These are phyloP conservation scores for Aphidius colemani DNA, from an alignment of 2,888 invertebrate genomes.

Conservation along the genomic window DNA sequence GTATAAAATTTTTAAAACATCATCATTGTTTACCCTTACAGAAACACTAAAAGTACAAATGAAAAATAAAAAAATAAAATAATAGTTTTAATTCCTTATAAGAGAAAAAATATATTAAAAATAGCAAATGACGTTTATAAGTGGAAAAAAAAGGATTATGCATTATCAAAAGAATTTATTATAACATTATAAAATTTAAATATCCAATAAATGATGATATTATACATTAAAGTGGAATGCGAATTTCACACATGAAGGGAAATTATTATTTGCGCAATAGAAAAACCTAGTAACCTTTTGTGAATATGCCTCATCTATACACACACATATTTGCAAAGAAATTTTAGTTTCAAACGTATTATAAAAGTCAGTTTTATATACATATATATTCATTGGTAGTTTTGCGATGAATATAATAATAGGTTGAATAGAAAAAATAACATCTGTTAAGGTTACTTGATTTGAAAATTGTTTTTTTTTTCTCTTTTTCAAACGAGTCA, in stretches of 20 bases:
- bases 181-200: background rate
- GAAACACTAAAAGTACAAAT: background rate
- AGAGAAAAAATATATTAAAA: background rate
- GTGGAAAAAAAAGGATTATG: background rate
- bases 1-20: too few relatives aligned
- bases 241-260: conserved; percentile 7
- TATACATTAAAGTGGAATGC: conserved; percentile 2
- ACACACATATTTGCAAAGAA: too few relatives aligned
- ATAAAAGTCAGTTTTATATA: background rate
- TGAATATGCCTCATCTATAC: background rate
- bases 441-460: conserved; percentile 51
- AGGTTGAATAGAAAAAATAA: conserved; percentile 30
- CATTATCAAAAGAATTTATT: background rate
- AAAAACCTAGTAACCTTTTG: conserved; percentile 54
- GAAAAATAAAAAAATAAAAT: conserved; percentile 2
- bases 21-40: too few relatives aligned
- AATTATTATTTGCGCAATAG: conserved; percentile 44
- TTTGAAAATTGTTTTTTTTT: background rate
- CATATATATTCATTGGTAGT: background rate
- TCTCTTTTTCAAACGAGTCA: conserved; percentile 48
- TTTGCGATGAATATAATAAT: conserved; percentile 42
- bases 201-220: conserved; percentile 3
- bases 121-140: background rate
- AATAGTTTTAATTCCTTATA: too few relatives aligned
- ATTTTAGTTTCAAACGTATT: background rate